Conservation (phyloP, 2,113 vertebrate species). For the Bothrops jararaca region DNA sequence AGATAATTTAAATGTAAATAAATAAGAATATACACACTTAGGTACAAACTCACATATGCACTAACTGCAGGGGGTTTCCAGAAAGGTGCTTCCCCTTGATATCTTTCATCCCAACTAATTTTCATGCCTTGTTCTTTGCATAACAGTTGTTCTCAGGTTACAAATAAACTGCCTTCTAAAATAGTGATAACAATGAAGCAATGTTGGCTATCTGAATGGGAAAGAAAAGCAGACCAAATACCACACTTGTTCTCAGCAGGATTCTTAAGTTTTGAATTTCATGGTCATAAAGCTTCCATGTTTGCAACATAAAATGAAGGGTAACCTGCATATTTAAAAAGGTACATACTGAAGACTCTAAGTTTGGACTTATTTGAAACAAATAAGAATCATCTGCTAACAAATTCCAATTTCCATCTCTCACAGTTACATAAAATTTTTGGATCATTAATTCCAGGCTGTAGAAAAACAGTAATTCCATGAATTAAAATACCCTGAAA, state of each 20-base stretch:
- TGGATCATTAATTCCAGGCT: not conserved
- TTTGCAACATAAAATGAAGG: not conserved
- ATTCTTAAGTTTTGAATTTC: not conserved
- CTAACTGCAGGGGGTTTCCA: conserved; percentile 11
- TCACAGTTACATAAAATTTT: not conserved
- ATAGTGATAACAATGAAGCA: not conserved
- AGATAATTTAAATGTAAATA: not conserved
- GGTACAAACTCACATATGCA: not conserved
- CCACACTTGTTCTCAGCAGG: not conserved
- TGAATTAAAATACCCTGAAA: not conserved
- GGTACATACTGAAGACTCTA: not conserved
- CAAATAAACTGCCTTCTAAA: not conserved
- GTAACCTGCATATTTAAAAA: not conserved
- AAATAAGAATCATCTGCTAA: not conserved
- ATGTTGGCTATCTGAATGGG: not conserved
- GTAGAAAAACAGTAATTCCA: not conserved
- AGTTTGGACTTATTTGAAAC: not conserved
- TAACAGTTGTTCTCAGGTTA: not conserved
- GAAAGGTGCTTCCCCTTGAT: conserved; percentile 11
- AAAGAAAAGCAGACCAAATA: not conserved
- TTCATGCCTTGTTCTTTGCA: conserved; percentile 11
- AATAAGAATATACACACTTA: too few relatives aligned
- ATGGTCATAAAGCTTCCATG: not conserved
- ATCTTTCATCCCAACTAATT: not conserved
- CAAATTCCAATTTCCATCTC: not conserved